Base-by-base conservation (phyloP, 2,888 invertebrate species). In the Allolobophora icterica region DNA sequence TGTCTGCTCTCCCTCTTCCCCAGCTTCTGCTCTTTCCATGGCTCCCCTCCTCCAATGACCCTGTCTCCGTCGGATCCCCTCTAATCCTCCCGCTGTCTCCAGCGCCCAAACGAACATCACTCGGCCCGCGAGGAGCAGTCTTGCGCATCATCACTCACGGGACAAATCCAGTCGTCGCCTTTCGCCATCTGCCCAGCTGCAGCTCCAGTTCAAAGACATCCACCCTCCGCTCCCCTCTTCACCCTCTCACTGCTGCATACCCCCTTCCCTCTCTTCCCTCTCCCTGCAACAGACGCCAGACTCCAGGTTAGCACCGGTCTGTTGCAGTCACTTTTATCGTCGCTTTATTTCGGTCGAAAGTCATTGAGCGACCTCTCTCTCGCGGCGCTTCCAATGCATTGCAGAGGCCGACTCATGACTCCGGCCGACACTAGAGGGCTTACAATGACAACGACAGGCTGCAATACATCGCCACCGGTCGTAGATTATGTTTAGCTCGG, bases 261-360 rank as follows among this genome's bases (percentile, higher is more conserved):
- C 19, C 52, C 19, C 52, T n/a, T 11, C 17, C 84, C 8, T 33
- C 84, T 52, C 4, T 15, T 42, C 52, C 87, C 21, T 17, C 87
- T 34, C 87, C 35, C 87, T 38, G 87, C 38, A 84, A 33, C n/a
- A n/a, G n/a, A n/a, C 4, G 84, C 15, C 33, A 1, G 84, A 2
- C 15, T 15, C 35, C 38, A 24, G 30, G 24, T 34, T 34, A 21
- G 87, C 38, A 34, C 24, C 35, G 34, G 24, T 87, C 87, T 87
- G 35, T 35, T 34, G 35, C 34, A 87, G 87, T 35, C 87, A 33
- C 19, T 87, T 87, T 87, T 87, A 87, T 87, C 34, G 87, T 87
- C 87, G 24, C 38, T 87, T 87, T 87, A 87, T 87, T 35, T 87
- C 87, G 87, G 87, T 87, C 17, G 34, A n/a, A 84, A 35, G 87